These are phyloP conservation scores for Cygnus buccinator DNA, from an alignment of 2,113 vertebrate species.

Conservation along the genomic window DNA sequence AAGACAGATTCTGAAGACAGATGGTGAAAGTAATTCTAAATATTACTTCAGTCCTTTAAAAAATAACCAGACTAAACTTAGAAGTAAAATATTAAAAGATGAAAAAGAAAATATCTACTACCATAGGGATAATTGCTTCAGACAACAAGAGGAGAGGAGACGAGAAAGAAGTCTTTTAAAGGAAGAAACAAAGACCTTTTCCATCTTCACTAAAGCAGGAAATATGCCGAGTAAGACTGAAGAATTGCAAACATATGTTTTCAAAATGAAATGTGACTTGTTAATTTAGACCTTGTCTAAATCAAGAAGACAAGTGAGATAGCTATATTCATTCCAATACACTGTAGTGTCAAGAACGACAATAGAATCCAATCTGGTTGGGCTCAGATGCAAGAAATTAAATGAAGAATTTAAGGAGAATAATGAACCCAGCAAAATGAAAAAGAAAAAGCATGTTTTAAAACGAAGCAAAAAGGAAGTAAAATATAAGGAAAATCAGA, in stretches of 20 bases:
- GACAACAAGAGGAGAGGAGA: constrained; percentile 6
- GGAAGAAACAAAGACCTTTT: constrained; percentile 56
- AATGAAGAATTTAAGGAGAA: constrained; percentile 56
- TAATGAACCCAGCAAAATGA: constrained; percentile 54
- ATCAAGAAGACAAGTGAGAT: constrained; percentile 49
- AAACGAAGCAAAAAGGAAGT: neutral
- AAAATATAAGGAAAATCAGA: neutral
- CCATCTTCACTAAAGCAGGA: constrained; percentile 36
- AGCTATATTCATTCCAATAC: constrained; percentile 63
- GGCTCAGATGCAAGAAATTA: constrained; percentile 52
- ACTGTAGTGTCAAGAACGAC: constrained; percentile 48
- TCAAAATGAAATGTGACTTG: constrained; percentile 68
- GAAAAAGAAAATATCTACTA: constrained; percentile 28
- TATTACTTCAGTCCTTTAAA: constrained; percentile 29
- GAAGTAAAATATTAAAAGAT: constrained; percentile 54
- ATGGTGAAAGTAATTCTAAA: constrained; percentile 47
- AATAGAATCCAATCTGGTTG: constrained; percentile 45
- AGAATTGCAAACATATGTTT: constrained; percentile 74
- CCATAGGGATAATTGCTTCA: constrained; percentile 45
- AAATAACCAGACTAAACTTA: constrained; percentile 37
- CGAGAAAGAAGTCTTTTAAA: constrained; percentile 29
- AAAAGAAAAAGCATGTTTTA: constrained; percentile 33
- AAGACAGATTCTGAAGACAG: constrained; percentile 52
- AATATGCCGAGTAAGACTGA: constrained; percentile 44
- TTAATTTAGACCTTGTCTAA: constrained; percentile 70